These are phyloP conservation scores for Cichladusa arquata DNA, from an alignment of 2,113 vertebrate species.

Conservation along the genomic window DNA sequence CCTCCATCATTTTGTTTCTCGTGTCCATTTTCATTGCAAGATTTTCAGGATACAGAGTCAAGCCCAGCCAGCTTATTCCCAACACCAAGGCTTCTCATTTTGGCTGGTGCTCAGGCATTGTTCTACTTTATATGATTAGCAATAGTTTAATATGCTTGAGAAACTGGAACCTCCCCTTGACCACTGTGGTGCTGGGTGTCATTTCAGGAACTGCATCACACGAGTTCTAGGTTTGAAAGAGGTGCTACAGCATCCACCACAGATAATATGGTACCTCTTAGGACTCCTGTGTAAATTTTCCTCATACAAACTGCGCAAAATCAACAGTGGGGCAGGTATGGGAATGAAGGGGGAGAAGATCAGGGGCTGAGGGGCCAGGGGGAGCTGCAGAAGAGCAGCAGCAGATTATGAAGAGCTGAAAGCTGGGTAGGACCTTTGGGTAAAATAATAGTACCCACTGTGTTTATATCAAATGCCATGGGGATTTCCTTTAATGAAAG, in stretches of 20 bases:
- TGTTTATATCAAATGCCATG: background rate
- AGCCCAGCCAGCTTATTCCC: background rate
- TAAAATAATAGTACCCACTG: background rate
- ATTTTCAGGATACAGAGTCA: background rate
- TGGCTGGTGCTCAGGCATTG: background rate
- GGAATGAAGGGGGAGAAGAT: background rate
- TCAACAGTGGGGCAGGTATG: accelerated
- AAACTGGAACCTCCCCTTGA: background rate
- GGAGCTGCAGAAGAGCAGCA: background rate
- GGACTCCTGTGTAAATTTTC: background rate
- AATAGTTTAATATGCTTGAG: background rate
- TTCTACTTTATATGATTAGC: background rate
- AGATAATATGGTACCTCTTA: background rate
- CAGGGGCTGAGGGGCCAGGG: background rate
- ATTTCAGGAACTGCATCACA: background rate
- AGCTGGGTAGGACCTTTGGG: background rate
- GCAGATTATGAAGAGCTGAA: background rate
- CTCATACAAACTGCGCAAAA: background rate
- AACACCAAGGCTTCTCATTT: background rate
- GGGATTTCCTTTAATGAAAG: background rate
- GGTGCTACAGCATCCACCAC: background rate
- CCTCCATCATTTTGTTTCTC: background rate
- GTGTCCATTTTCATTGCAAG: background rate
- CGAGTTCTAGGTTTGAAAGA: background rate
- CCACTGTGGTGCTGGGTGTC: background rate